Conservation (phyloP, 2,888 invertebrate genomes). For the Priocnemis perturbator region DNA sequence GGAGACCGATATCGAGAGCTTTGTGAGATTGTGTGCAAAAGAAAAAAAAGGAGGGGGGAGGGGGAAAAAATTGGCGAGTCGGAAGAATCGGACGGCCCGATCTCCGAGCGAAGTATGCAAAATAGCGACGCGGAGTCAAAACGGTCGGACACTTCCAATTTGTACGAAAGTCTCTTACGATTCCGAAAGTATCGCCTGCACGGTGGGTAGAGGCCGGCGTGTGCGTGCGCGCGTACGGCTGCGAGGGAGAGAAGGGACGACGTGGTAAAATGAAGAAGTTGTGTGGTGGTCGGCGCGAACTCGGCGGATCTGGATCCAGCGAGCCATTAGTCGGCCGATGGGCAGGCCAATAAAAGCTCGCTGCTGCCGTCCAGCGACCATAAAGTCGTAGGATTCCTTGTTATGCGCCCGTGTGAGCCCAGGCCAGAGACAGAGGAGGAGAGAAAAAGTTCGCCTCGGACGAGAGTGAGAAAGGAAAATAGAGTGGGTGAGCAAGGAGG, state of each 20-base stretch:
- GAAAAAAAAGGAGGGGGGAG: too few relatives aligned
- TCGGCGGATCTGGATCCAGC: slow-evolving; percentile 56
- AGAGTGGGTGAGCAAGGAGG: background rate
- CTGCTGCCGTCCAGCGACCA: slow-evolving; percentile 55
- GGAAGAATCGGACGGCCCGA: too few relatives aligned
- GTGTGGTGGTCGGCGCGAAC: slow-evolving; percentile 53
- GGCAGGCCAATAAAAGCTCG: slow-evolving; percentile 64
- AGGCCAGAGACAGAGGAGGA: slow-evolving; percentile 23
- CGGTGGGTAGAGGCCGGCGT: slow-evolving; percentile 11
- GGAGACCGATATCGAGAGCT: too few relatives aligned
- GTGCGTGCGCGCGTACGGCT: slow-evolving; percentile 15
- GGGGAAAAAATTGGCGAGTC: too few relatives aligned
- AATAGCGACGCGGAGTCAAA: too few relatives aligned
- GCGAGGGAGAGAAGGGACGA: slow-evolving; percentile 40
- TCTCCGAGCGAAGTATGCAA: too few relatives aligned
- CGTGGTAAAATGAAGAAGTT: slow-evolving; percentile 59
- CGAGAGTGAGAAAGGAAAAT: slow-evolving; percentile 24
- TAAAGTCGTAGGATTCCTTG: slow-evolving; percentile 68
- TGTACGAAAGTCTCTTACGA: slow-evolving; percentile 10
- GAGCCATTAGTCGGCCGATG: slow-evolving; percentile 63
- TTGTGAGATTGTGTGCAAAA: too few relatives aligned
- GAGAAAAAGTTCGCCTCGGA: background rate
- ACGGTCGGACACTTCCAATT: too few relatives aligned
- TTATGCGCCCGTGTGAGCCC: slow-evolving; percentile 52
- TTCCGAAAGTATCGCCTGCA: slow-evolving; percentile 22